Evolutionary conservation across 2,888 invertebrate genomes (phyloP), one percentile per base, ranked within the genome.

Genomic region (Theristus sp.): DNA sequence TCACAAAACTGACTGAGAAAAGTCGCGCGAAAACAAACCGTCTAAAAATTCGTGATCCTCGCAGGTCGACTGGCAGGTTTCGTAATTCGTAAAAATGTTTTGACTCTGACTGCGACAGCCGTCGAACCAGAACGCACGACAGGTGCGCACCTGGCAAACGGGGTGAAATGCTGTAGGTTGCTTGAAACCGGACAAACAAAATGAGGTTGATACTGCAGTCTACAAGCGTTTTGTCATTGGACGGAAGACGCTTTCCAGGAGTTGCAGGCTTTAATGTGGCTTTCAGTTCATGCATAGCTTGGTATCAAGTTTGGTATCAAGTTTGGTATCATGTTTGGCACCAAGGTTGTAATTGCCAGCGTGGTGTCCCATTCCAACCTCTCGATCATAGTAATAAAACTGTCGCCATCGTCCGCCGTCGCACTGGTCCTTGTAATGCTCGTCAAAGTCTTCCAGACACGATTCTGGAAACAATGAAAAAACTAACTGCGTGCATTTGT

Each of bases 111-210:
- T 69, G 29, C 62, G 63, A 62, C 71, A 71, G 1, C 71, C 70
- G 58, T 69, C 70, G 64, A 67, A 71, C 71, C 71, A 71, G 62
- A 71, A 71, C 17, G 70, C 61, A 52, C 65, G 59, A 53, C 71
- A 71, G 22, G 24, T 20, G 2, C 31, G 20, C 13, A 22, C 22
- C 25, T 56, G 38, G 6, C 10, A 38, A 38, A 38, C 10, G 38
- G 38, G 38, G 20, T 13, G 38, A 10, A 38, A 38, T 38, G 38
- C 20, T 13, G 38, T 20, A 20, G 38, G 13, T 10, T 38, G 13
- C 10, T 10, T 13, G 13, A 38, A 13, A 38, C 38, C 10, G 38
- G 10, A 38, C 38, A 38, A 13, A 38, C 13, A n/a, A n/a, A n/a
- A n/a, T n/a, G n/a, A n/a, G n/a, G n/a, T n/a, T n/a, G n/a, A n/a